phyloP scores from a whole-genome alignment of 2,113 vertebrate species.

The Pleuronectes platessa region DNA sequence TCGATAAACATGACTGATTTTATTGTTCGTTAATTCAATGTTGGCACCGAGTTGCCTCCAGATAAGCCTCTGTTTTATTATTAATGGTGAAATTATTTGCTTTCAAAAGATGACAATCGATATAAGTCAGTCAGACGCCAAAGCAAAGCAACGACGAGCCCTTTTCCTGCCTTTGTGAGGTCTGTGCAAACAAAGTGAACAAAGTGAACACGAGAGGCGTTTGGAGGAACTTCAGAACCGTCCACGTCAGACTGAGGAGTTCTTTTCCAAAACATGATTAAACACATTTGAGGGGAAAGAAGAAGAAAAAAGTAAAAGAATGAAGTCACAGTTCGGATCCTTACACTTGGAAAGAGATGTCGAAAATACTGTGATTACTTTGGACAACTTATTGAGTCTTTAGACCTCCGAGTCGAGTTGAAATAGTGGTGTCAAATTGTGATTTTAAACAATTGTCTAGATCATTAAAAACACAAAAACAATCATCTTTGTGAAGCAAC shows the following conservation, averaged over 20 bases:
- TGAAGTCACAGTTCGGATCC: no score
- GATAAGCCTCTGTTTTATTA: slow-evolving; percentile 31
- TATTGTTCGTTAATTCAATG: background rate
- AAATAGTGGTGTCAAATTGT: no score
- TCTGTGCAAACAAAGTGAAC: background rate
- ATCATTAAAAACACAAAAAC: no score
- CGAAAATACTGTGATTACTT: no score
- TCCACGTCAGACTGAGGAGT: background rate
- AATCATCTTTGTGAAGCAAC: no score
- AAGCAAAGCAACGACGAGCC: background rate
- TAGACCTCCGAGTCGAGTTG: no score
- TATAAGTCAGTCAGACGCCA: slow-evolving; percentile 5
- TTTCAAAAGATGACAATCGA: slow-evolving; percentile 3
- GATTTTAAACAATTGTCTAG: no score
- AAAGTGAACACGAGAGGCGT: background rate
- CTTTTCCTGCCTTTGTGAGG: slow-evolving; percentile 37
- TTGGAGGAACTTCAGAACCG: background rate
- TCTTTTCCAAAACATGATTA: no score
- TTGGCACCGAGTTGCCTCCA: slow-evolving; percentile 28
- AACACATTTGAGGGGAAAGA: no score
- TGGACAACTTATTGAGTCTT: no score
- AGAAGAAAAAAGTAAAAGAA: no score
- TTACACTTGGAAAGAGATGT: no score
- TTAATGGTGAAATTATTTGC: slow-evolving; percentile 3
- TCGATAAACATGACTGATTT: background rate